phyloP scores from a whole-genome alignment of 2,888 invertebrate species.

The Eurois occulta region DNA sequence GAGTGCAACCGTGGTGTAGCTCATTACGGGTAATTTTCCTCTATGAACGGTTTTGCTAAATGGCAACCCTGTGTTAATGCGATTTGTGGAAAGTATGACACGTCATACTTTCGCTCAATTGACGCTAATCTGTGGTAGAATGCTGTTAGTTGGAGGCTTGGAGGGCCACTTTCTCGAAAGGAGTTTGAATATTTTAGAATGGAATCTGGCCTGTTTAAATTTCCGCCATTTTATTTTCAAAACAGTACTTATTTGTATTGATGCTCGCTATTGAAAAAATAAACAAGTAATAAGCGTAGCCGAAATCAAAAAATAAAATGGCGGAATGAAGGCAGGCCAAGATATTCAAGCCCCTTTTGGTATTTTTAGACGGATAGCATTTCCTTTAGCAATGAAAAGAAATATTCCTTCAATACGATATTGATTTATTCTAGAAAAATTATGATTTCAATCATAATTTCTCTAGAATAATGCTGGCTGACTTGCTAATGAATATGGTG shows the following conservation, averaged over 20 bases:
- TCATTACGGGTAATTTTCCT: slow-evolving; percentile 40
- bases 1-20: background rate
- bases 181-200: background rate
- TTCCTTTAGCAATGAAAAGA: background rate
- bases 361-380: background rate
- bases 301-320: background rate
- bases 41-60: slow-evolving; percentile 17
- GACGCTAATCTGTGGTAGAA: background rate
- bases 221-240: background rate
- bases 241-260: background rate
- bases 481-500: background rate
- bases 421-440: too few relatives aligned
- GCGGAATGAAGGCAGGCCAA: background rate
- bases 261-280: background rate
- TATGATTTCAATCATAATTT: too few relatives aligned
- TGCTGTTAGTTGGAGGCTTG: background rate
- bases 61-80: slow-evolving; percentile 5
- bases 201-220: background rate
- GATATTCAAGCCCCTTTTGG: background rate
- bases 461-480: too few relatives aligned
- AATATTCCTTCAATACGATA: background rate
- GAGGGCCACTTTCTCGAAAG: background rate
- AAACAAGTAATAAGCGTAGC: background rate
- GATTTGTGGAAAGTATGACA: slow-evolving; percentile 14
- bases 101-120: background rate